Evolutionary conservation across 1,140 invertebrate species (phyloP), one percentile per base, ranked within the genome.

Genomic region (Drosophila prosaltans): DNA sequence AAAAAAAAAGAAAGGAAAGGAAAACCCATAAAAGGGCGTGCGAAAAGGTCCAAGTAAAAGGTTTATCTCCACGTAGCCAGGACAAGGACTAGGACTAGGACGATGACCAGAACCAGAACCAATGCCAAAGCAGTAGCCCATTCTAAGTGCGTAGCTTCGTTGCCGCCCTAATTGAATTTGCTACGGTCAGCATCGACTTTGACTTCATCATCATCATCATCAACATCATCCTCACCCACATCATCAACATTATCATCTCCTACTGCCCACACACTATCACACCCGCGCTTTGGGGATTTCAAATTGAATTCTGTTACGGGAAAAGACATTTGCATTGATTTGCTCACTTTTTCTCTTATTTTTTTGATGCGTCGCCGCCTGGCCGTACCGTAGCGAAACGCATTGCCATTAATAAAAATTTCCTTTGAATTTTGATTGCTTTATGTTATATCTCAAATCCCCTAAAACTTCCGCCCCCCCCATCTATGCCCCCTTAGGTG

Each of bases 361-460:
- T 81, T 89, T 70, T 70, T 26, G 45, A 51, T 51, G 45, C 45
- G 45, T 51, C 45, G 84, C 89, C 84, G 84, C 89, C 84, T 89
- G 79, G 79, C 57, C 82, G 78, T 75, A 72, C 57, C 82, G 78
- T 75, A 75, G 65, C 55, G 69, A 72, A 81, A 75, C 82, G 80
- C 84, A 89, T 90, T 84, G 74, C 70, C 85, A 89, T 89, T 89
- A 89, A 89, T 89, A 89, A 84, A 89, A 90, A 89, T 89, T 89
- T 89, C 84, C 84, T 90, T 90, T 89, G 84, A 88, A 88, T 88
- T 88, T 83, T 83, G 84, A 89, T 88, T 88, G 84, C 80, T 81
- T 88, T 89, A 83, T 83, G 78, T 54, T 51, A 51, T 58, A 26
- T 43, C 59, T 51, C 26, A 8, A 16, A 3, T 43, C 30, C 11